Conservation (phyloP, 2,797 vertebrate genomes). For the Arrhamphus sclerolepis region DNA sequence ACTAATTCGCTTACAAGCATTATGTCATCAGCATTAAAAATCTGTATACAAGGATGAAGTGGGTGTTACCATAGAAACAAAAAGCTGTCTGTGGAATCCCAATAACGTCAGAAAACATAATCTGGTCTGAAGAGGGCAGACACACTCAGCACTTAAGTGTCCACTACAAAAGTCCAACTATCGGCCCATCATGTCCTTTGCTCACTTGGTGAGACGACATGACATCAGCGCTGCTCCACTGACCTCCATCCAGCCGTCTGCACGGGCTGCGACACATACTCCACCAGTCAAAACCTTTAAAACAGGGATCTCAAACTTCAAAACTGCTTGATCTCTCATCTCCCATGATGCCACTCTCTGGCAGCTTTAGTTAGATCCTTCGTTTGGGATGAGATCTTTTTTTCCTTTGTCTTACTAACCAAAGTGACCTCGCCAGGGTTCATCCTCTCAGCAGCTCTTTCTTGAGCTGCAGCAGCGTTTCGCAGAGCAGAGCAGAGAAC, state of each 20-base stretch:
- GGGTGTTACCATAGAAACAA: background rate
- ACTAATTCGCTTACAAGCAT: conserved; percentile 6
- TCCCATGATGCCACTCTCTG: too few relatives aligned
- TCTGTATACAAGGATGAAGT: background rate
- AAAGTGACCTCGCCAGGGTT: too few relatives aligned
- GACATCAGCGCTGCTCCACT: background rate
- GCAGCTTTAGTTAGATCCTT: too few relatives aligned
- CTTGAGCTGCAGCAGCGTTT: too few relatives aligned
- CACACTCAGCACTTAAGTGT: background rate
- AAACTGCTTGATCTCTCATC: background rate
- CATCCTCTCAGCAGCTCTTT: background rate
- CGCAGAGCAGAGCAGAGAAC: too few relatives aligned
- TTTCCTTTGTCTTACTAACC: too few relatives aligned
- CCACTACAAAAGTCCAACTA: background rate
- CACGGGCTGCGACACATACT: background rate
- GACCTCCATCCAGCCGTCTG: background rate
- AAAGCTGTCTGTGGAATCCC: background rate
- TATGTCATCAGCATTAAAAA: too few relatives aligned
- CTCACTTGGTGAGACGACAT: conserved; percentile 32
- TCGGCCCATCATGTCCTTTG: background rate
- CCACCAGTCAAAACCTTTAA: background rate
- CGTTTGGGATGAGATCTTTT: too few relatives aligned
- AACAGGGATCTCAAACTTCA: too few relatives aligned
- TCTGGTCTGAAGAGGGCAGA: background rate
- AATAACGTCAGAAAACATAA: too few relatives aligned